Conservation (phyloP, 1,140 invertebrate species). For the Lepidurus couesii region DNA sequence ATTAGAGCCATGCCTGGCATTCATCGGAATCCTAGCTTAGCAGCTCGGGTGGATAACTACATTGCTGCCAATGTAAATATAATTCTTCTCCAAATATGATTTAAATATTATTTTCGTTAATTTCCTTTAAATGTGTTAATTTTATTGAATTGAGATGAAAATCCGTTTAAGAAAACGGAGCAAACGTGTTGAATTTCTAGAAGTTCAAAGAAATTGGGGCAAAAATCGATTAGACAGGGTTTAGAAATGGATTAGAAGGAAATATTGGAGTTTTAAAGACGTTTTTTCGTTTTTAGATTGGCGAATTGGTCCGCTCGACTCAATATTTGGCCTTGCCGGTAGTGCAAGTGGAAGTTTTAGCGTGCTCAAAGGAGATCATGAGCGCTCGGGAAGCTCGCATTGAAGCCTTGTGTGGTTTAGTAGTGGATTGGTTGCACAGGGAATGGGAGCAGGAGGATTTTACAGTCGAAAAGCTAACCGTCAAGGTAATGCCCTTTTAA, state of each 20-base stretch:
- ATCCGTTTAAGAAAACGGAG: too few species aligned
- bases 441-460: conserved; percentile 50
- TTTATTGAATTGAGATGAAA: neutral
- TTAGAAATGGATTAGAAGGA: too few species aligned
- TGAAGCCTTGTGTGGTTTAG: conserved; percentile 57
- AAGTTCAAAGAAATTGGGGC: too few species aligned
- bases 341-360: conserved; percentile 55
- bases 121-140: neutral
- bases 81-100: neutral
- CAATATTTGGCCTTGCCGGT: conserved; percentile 37
- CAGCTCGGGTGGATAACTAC: conserved; percentile 60
- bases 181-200: too few species aligned
- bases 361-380: conserved; percentile 58
- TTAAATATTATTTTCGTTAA: neutral
- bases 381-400: conserved; percentile 48
- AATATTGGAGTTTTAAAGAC: neutral
- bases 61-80: conserved; percentile 59
- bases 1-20: conserved; percentile 62
- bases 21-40: conserved; percentile 54
- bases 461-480: conserved; percentile 49
- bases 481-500: conserved; percentile 44
- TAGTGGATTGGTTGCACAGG: conserved; percentile 61
- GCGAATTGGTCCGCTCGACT: conserved; percentile 52
- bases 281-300: conserved; percentile 48
- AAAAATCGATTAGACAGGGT: too few species aligned